These are phyloP conservation scores for Dryoscopus gambensis DNA, from an alignment of 2,113 vertebrate species.

Conservation along the genomic window DNA sequence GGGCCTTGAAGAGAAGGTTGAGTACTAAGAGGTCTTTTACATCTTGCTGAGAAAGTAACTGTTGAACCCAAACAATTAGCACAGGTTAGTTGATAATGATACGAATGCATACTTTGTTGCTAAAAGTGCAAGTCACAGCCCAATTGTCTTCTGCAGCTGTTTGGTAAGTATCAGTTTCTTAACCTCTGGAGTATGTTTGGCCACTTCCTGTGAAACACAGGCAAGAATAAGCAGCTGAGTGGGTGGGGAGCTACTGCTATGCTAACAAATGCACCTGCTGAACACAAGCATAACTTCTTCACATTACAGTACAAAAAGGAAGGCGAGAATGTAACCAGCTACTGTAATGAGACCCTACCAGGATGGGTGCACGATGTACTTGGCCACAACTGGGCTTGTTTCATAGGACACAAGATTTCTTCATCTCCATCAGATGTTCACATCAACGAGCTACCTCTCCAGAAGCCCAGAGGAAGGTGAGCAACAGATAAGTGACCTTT, in stretches of 20 bases:
- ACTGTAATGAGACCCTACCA: constrained; percentile 88
- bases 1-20: not conserved
- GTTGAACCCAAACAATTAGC: not conserved
- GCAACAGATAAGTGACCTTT: not conserved
- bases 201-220: not conserved
- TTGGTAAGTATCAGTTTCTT: not conserved
- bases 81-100: not conserved
- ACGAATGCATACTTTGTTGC: not conserved
- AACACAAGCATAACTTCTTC: not conserved
- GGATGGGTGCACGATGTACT: constrained; percentile 94
- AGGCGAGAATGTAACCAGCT: constrained; percentile 80
- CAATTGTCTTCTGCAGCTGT: not conserved
- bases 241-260: not conserved
- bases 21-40: not conserved
- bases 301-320: constrained; percentile 81
- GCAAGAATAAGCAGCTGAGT: not conserved
- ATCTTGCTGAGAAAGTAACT: not conserved
- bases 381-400: constrained; percentile 94
- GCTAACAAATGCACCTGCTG: not conserved
- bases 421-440: constrained; percentile 32
- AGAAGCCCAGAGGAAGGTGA: constrained; percentile 18
- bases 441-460: not conserved
- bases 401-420: constrained; percentile 78
- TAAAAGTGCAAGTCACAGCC: not conserved
- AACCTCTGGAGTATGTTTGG: not conserved